A percentile compares a stretch with the other conserved stretches of the same genome.
Conservation (phyloP, 2,113 vertebrate species). For the Acanthisitta chloris region DNA sequence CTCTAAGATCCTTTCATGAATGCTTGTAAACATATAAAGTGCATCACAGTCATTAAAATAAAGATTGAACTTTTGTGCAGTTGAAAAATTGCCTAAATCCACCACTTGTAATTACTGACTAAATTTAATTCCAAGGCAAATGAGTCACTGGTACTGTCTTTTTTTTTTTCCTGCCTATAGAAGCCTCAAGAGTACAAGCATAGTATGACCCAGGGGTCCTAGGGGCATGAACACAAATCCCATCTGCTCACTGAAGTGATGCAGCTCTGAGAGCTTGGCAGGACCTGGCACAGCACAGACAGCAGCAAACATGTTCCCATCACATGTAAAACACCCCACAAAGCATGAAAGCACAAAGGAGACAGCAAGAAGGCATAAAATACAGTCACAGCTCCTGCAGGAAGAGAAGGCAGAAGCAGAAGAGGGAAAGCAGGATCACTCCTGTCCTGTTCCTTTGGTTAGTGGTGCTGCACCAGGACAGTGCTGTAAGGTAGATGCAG, state of each 20-base stretch:
- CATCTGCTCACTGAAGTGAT: neutral
- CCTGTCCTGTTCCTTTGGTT: neutral
- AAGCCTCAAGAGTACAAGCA: fast-evolving
- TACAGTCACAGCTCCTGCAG: neutral
- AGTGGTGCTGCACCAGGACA: neutral
- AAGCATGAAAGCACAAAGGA: neutral
- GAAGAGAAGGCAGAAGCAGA: neutral
- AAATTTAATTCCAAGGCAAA: neutral
- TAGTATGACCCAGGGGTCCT: neutral
- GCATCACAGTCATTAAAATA: neutral
- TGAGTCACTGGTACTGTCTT: neutral
- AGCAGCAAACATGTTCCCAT: fast-evolving
- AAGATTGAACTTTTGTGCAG: neutral
- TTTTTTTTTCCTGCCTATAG: neutral
- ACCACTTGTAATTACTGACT: neutral
- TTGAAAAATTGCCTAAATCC: neutral
- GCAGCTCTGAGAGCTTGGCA: neutral
- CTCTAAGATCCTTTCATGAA: neutral
- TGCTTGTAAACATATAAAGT: neutral
- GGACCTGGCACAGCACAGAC: neutral
- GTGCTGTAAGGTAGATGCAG: neutral
- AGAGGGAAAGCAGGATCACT: neutral
- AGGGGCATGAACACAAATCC: neutral
- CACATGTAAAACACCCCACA: fast-evolving
- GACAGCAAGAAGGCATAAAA: neutral